Evolutionary conservation across 2,113 vertebrate species (phyloP), one percentile per base, ranked within the genome.

Genomic region (Poeciliopsis turrubarensis): DNA sequence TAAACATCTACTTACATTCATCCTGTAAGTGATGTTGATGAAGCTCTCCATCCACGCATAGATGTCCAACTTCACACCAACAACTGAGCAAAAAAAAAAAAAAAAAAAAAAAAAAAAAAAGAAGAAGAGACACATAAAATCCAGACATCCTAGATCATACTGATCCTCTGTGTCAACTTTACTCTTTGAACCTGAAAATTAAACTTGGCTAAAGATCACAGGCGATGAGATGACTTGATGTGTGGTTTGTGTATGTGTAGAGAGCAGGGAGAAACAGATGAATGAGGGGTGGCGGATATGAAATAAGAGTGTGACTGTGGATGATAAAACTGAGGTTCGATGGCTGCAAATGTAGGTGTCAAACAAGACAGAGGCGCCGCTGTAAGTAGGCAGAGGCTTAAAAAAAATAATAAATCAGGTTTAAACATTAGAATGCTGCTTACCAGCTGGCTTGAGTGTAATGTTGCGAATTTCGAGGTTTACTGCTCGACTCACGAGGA

Each of bases 401-500:
- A 37, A 37, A 37, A 37, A 34, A 25, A 31, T n/a, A 30, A 32
- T 32, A 31, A 31, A 81, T 37, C 5, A 1, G 12, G 5, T n/a
- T 63, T 62, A 47, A 69, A 57, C 29, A 34, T 79, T 13, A 61
- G 39, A 79, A 80, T 30, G 26, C 15, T 72, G 32, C 87, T 91
- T 89, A 99, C 98, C 97, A 90, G 97, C 98, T 80, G 98, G 98
- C 83, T 98, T 98, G 19, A 99, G 92, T 73, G 87, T 91, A 82
- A 95, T 94, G 70, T 93, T 93, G 65, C 95, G 79, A 70, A 97
- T 87, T 19, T 89, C 90, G 81, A 99, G 90, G 87, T 97, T 93
- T 65, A 99, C 96, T 22, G 95, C 96, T 90, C 93, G 97, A 95
- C 98, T 98, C 88, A 98, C 97, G 90, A 98, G 95, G 74, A 99